Conservation (phyloP, 2,797 vertebrate genomes). For the Melanogrammus aeglefinus region DNA sequence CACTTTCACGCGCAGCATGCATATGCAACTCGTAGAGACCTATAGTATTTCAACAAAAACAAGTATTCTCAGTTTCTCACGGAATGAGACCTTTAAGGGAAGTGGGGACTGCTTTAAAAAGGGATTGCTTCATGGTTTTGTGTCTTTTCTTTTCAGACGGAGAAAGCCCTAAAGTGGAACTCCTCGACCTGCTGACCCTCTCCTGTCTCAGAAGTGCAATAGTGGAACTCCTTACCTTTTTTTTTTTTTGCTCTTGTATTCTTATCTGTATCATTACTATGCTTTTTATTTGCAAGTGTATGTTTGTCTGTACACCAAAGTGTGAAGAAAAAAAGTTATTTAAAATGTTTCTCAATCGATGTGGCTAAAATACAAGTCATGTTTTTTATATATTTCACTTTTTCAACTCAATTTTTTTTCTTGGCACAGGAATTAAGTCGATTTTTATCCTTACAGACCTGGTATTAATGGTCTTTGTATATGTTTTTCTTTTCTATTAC, state of each 20-base stretch:
- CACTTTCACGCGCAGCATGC: too few species aligned
- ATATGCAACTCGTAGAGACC: too few species aligned
- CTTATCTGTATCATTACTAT: neutral
- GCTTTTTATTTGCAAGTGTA: neutral
- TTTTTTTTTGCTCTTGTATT: constrained; percentile 37
- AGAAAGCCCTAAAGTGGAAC: constrained; percentile 83
- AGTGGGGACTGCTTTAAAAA: neutral
- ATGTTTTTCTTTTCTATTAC: neutral
- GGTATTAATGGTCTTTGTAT: neutral
- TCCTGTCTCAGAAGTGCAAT: constrained; percentile 70
- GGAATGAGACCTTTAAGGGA: too few species aligned
- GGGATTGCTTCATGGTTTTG: too few species aligned
- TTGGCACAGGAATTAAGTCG: neutral
- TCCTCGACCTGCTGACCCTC: constrained; percentile 33
- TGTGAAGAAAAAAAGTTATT: neutral
- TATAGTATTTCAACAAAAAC: too few species aligned
- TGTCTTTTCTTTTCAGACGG: constrained; percentile 71
- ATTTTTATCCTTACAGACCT: neutral
- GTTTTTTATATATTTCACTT: constrained; percentile 6
- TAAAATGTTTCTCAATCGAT: neutral
- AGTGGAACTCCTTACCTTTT: constrained; percentile 49
- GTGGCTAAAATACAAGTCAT: constrained; percentile 3
- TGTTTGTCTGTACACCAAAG: neutral
- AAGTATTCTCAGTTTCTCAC: too few species aligned
- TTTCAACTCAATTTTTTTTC: neutral